Evolutionary conservation across 2,888 invertebrate species (phyloP).

Genomic region (Scrobipalpa costella): DNA sequence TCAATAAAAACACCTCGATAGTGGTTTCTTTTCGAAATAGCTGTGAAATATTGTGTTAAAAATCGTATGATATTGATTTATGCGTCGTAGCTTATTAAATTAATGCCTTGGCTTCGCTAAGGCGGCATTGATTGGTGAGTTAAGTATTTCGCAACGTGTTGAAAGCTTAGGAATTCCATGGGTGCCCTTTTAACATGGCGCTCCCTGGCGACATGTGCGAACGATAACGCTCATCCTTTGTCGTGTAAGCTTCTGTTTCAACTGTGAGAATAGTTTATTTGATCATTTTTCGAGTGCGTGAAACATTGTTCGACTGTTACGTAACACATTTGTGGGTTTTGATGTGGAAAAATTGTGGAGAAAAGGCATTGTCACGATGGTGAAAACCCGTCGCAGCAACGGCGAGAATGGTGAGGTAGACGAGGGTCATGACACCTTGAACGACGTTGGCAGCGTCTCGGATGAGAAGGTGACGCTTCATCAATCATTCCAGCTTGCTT

Average conservation of each 20-base stretch:
- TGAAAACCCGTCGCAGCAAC: conserved; percentile 80
- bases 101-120: conserved; percentile 40
- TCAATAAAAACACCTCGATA: conserved; percentile 73
- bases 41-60: conserved; percentile 42
- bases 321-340: conserved; percentile 57
- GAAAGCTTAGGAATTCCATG: conserved; percentile 46
- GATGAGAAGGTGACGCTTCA: conserved; percentile 75
- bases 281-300: conserved; percentile 53
- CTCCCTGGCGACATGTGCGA: conserved; percentile 73
- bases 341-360: conserved; percentile 22
- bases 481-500: conserved; percentile 51
- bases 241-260: conserved; percentile 58
- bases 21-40: conserved; percentile 50
- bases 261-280: conserved; percentile 47
- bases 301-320: conserved; percentile 54
- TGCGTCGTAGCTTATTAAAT: conserved; percentile 33
- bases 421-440: conserved; percentile 72
- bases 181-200: conserved; percentile 73
- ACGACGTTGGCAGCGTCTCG: conserved; percentile 74
- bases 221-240: conserved; percentile 70
- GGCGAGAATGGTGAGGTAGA: conserved; percentile 78
- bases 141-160: conserved; percentile 48
- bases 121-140: conserved; percentile 61
- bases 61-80: conserved; percentile 37
- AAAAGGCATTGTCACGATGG: conserved; percentile 62